Conservation (phyloP, 2,888 invertebrate genomes). For the Orchestes rusci region DNA sequence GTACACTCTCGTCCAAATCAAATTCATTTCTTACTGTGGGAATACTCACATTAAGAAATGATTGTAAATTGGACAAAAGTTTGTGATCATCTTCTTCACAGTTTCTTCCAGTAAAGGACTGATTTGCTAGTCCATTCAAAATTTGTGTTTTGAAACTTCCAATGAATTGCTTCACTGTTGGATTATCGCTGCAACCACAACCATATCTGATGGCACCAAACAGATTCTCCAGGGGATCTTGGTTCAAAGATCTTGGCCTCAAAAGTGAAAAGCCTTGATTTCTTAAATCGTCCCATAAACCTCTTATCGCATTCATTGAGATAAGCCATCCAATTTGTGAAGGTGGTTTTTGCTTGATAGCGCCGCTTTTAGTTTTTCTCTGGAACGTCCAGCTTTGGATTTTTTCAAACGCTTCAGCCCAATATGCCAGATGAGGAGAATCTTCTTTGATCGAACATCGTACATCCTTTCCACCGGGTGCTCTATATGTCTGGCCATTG, state of each 20-base stretch:
- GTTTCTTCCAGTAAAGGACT: neutral
- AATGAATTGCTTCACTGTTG: constrained; percentile 2
- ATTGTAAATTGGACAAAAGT: neutral
- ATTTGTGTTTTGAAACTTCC: neutral
- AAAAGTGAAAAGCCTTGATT: neutral
- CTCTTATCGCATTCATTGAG: constrained; percentile 11
- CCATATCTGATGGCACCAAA: constrained; percentile 14
- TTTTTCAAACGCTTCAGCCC: neutral
- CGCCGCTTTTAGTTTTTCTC: constrained; percentile 11
- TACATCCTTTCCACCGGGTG: neutral
- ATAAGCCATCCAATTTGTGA: constrained; percentile 24
- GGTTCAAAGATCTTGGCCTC: constrained; percentile 9
- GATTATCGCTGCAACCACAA: constrained; percentile 17
- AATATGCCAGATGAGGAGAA: neutral
- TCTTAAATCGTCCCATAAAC: constrained; percentile 11
- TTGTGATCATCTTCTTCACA: neutral
- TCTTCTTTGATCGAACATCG: neutral
- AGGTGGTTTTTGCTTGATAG: constrained; percentile 18
- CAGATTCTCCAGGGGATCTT: constrained; percentile 17
- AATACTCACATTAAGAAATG: too few relatives aligned
- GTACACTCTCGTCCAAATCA: too few relatives aligned
- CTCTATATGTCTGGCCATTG: constrained; percentile 16
- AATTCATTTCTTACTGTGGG: too few relatives aligned
- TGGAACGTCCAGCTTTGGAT: constrained; percentile 5
- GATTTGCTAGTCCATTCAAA: neutral